Evolutionary conservation across 2,888 invertebrate genomes (phyloP).

Genomic region (Carpatolechia fugitivella): DNA sequence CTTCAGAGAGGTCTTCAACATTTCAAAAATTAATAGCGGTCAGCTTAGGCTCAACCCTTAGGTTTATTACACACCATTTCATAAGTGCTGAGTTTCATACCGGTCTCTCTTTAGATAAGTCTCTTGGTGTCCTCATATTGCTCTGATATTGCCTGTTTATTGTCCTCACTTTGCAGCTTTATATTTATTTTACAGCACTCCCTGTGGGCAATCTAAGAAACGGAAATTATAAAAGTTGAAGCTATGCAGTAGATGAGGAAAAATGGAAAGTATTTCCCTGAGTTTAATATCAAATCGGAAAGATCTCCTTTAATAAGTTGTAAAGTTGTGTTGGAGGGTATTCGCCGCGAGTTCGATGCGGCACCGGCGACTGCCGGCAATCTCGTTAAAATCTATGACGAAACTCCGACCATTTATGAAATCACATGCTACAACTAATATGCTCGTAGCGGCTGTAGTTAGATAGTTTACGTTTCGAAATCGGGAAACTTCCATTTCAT

Average conservation of each 20-base stretch:
- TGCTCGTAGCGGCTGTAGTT: constrained; percentile 37
- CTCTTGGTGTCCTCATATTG: constrained; percentile 1
- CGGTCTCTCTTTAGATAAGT: constrained; percentile 2
- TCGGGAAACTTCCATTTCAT: constrained; percentile 15
- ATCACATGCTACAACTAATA: constrained; percentile 55
- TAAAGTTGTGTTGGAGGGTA: constrained; percentile 67
- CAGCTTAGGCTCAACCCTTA: constrained; percentile 2
- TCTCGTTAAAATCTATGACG: constrained; percentile 73
- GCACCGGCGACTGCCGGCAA: constrained; percentile 61
- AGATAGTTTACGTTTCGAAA: constrained; percentile 20
- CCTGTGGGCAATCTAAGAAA: constrained; percentile 15
- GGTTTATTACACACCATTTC: constrained; percentile 4
- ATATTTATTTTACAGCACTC: neutral
- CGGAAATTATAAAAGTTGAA: constrained; percentile 35
- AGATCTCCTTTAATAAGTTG: constrained; percentile 69
- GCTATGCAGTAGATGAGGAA: constrained; percentile 35
- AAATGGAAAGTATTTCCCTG: constrained; percentile 49
- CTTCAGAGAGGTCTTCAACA: neutral
- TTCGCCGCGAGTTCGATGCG: constrained; percentile 57
- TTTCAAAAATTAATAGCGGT: constrained; percentile 7
- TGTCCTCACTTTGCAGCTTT: neutral
- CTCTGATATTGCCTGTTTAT: neutral
- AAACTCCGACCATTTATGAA: constrained; percentile 63
- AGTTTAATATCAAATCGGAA: constrained; percentile 59
- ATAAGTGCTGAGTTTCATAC: constrained; percentile 4